Base-by-base conservation (phyloP, 2,797 vertebrate species). In the Heliangelus exortis region DNA sequence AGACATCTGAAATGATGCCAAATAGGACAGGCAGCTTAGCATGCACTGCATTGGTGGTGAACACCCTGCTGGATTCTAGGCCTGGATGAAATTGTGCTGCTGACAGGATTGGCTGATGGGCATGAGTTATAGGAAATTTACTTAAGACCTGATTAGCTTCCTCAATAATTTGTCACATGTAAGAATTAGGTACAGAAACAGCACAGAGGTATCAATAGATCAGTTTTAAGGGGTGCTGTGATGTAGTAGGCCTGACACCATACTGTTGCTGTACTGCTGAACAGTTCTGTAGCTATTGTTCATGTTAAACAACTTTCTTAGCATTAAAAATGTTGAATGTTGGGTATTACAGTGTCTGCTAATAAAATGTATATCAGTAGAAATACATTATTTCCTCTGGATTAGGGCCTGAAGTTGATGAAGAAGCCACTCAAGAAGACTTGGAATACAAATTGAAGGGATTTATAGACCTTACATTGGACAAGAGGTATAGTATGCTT, bases 401-500 rank as follows among this genome's bases (percentile, higher is more conserved):
- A 45, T 65, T 94, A 99, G 99, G 98, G 84, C 98, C 98, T 51
- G 99, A 99, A 93, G 97, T 98, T 90, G 98, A 98, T 88, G 99
- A 99, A 94, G 99, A 99, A 92, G 94, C 98, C 41, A 98, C 98
- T 95, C 98, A 99, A 96, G 99, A 99, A 97, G 99, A 99, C 86
- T 98, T 99, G 77, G 99, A 99, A 96, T 99, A 98, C 96, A 99
- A 99, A 95, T 94, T 99, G 97, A 99, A 99, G 95, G 99, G 98
- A 47, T 98, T 99, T 93, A 99, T 99, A 85, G 99, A 99, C 96
- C 98, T 99, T 97, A 99, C 99, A 0, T 97, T 99, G 97, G 99
- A 99, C 81, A 99, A 99, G 96, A 99, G 99, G 99, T 99, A 97
- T 62, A 92, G 43, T 72, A 59, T 71, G 18, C 43, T 79, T 93